Base-by-base conservation (phyloP, 2,113 vertebrate genomes). In the Plestiodon gilberti region DNA sequence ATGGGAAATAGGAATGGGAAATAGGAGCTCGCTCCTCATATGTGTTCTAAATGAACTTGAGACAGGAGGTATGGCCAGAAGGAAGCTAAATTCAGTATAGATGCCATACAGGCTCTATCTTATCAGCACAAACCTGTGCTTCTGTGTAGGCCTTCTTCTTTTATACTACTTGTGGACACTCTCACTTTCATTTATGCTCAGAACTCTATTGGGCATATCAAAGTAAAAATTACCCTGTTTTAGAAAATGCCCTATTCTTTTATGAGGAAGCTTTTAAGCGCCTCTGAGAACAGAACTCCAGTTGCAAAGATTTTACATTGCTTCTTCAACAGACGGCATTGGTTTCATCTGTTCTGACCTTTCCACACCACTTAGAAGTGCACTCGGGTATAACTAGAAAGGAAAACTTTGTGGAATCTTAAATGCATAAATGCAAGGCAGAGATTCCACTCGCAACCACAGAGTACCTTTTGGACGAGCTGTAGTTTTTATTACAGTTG, bases 351-450 rank as follows among this genome's bases (percentile, higher is more conserved):
- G 91, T 93, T 93, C 79, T 81, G 84, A 92, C 93, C 93, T 87
- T 87, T 93, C 88, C 75, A 92, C 91, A 0, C 14, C 80, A 93
- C 89, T 92, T 95, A 70, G 84, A 93, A 95, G 84, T 92, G 84
- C 93, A 93, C 86, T 94, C 89, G 88, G 89, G 48, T 89, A 81
- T 67, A 86, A 86, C 90, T 94, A 90, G 90, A 91, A 91, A 94
- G 89, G 91, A 92, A 94, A 96, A 95, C 93, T 96, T 95, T 95
- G 95, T 81, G 69, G 85, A 96, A 96, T 96, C 93, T 86, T 93
- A 95, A 96, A 96, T 93, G 88, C 94, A 75, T 94, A 93, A 94
- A 95, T 96, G 78, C 93, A 91, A 87, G 93, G 92, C 79, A 91
- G 93, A 95, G 92, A 92, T 93, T 92, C 89, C 90, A 92, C 93